Evolutionary conservation across 2,113 vertebrate genomes (phyloP), one percentile per base, ranked within the genome.

Genomic region (Oryzias melastigma): DNA sequence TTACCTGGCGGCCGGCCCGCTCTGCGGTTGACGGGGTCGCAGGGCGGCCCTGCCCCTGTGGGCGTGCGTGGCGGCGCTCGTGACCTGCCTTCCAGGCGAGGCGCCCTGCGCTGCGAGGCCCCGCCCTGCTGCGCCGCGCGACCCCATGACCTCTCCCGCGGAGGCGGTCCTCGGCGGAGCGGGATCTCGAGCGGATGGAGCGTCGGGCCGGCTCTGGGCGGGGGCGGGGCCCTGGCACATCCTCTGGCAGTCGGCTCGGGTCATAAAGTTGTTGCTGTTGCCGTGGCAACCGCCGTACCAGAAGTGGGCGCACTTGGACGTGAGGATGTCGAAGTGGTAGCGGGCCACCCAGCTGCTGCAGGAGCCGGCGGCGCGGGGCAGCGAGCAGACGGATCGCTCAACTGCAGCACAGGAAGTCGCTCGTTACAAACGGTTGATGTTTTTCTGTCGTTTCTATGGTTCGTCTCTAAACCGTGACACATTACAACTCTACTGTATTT

Each of bases 271-370:
- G 84, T 99, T 99, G 77, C 71, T 89, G 35, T 98, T 99, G 68
- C 97, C 97, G 0, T 96, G 91, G 83, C 97, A 99, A 47, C 95
- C 89, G 0, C 97, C 96, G 0, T 93, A 98, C 97, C 97, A 99
- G 86, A 99, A 99, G n/a, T 95, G 93, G 62, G 89, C 89, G 57
- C 97, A 99, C 65, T 69, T 90, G 47, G 91, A 91, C 54, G 93
- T 87, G 0, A 91, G 72, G n/a, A 91, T 15, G 15, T 98, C 79
- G 1, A 92, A 96, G 89, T 95, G 94, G 93, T 93, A 98, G 46
- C 88, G 94, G 0, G 92, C 78, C 0, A 87, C 88, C 96, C 96
- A 99, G 74, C 90, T 85, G 0, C 74, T 7, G 58, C 97, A 99
- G 41, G 93, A 89, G 18, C 97, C 97, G 0, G 91, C 91, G 7